Base-by-base conservation (phyloP, 1,140 invertebrate species). In the Drosophila neocordata region DNA sequence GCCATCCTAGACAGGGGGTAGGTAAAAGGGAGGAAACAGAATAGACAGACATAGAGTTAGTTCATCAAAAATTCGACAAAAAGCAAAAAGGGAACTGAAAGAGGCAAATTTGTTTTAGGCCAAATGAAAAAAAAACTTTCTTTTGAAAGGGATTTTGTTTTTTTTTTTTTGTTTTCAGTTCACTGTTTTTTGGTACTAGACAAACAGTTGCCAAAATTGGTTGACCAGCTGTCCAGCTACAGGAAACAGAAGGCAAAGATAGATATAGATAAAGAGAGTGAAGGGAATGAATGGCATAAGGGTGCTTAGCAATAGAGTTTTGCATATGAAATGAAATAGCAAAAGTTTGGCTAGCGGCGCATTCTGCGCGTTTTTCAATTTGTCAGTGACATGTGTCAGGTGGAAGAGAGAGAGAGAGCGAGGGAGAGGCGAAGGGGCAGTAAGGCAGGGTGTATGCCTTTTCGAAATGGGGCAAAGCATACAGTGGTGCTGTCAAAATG, bases 121-220 rank as follows among this genome's bases (percentile, higher is more conserved):
- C 57, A 77, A 70, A 77, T 76, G 74, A 77, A 77, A 77, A 74
- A 64, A 60, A 59, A 56, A 51, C 56, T 60, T 53, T 66, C 66
- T 69, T 65, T 57, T 61, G 15, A 72, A 77, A 77, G 58, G 57
- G 62, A 60, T 77, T 15, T 24, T 24, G 27, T 24, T 24, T 24
- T 37, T 24, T 27, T 22, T 53, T 52, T 44, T 34, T 22, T 48
- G n/a, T 22, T 12, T 34, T 48, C 27, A 1, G 4, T 31, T 4
- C 6, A 31, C 27, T 31, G 27, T 48, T 35, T 20, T 76, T 64
- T 56, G 35, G 41, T 52, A 70, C 75, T 87, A 69, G 79, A 88
- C 82, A 87, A 87, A 87, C 82, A 87, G 78, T 87, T 88, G 82
- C 67, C 82, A 59, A 87, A 87, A 87, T 87, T 87, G 82, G 78